phyloP scores from a whole-genome alignment of 2,888 invertebrate genomes.

The Drosophila setosimentum region DNA sequence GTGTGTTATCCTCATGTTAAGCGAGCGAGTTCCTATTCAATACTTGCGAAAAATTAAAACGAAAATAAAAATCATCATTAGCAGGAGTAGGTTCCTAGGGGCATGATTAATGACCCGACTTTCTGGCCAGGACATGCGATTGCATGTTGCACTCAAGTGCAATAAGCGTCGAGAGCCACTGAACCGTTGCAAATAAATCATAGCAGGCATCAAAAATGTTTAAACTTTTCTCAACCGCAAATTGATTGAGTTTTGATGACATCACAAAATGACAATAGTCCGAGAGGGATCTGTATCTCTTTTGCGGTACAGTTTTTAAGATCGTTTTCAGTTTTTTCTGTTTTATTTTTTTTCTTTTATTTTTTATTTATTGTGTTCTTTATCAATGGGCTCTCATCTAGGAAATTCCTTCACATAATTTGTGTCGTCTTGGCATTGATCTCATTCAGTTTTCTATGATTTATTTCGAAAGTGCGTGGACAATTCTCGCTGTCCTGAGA shows the following conservation, averaged over 20 bases:
- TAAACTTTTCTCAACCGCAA: conserved; percentile 63
- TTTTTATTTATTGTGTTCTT: conserved; percentile 41
- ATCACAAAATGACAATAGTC: conserved; percentile 41
- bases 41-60: conserved; percentile 51
- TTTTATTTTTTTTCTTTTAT: conserved; percentile 20
- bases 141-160: conserved; percentile 68
- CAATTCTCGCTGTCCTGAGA: conserved; percentile 35
- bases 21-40: conserved; percentile 50
- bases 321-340: conserved; percentile 30
- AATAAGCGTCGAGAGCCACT: conserved; percentile 46
- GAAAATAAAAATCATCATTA: conserved; percentile 60
- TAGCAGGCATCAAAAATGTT: conserved; percentile 31
- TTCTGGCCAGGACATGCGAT: conserved; percentile 48
- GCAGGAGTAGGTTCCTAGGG: conserved; percentile 56
- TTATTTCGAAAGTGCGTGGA: conserved; percentile 57
- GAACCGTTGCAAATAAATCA: conserved; percentile 74
- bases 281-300: conserved; percentile 11
- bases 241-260: conserved; percentile 75
- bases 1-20: conserved; percentile 39
- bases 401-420: conserved; percentile 73
- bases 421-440: conserved; percentile 31
- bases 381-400: conserved; percentile 76
- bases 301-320: conserved; percentile 37
- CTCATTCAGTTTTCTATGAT: conserved; percentile 49
- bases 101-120: conserved; percentile 68